Evolutionary conservation across 2,797 vertebrate species (phyloP).

Genomic region (Antennarius maculatus): DNA sequence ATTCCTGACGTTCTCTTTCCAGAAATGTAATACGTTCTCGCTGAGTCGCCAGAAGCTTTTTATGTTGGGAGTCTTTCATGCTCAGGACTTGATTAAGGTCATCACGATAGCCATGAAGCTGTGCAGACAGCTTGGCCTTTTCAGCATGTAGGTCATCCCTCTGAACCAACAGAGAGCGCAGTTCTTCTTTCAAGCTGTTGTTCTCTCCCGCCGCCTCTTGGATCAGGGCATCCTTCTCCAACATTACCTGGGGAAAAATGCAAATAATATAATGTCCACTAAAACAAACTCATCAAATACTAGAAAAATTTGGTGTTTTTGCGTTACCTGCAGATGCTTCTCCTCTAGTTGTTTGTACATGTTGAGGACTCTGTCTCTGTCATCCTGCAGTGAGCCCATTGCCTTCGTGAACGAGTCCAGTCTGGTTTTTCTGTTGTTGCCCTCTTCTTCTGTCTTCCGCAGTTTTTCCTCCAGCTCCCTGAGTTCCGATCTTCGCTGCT

Average conservation of each 20-base stretch:
- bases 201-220: conserved; percentile 95
- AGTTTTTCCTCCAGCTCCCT: conserved; percentile 80
- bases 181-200: conserved; percentile 91
- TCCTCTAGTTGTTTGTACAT: conserved; percentile 93
- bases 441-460: conserved; percentile 81
- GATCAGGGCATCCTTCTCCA: conserved; percentile 94
- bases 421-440: conserved; percentile 81
- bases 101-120: conserved; percentile 89
- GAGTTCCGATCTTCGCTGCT: conserved; percentile 77
- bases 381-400: conserved; percentile 96
- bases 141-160: conserved; percentile 94
- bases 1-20: conserved; percentile 78
- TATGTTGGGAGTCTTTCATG: conserved; percentile 96
- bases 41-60: conserved; percentile 87
- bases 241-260: conserved; percentile 74
- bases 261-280: not conserved
- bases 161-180: conserved; percentile 85
- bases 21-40: conserved; percentile 83
- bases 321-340: conserved; percentile 83
- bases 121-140: conserved; percentile 91
- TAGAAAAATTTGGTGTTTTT: not conserved
- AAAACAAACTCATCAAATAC: not conserved
- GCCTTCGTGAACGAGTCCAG: conserved; percentile 92
- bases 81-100: conserved; percentile 93
- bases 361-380: conserved; percentile 88